phyloP scores from a whole-genome alignment of 2,888 invertebrate genomes.

The Spisula subtruncata region DNA sequence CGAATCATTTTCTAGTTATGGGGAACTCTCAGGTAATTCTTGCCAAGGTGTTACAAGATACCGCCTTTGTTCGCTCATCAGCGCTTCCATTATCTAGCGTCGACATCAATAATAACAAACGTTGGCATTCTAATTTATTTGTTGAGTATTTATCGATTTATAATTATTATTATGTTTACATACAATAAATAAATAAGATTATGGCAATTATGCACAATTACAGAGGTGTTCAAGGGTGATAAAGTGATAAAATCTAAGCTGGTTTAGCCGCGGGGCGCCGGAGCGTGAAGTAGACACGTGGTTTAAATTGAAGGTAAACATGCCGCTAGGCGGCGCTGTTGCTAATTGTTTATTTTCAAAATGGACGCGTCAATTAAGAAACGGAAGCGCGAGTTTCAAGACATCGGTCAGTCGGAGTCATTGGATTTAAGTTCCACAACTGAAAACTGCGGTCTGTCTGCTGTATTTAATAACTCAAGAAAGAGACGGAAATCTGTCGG shows the following conservation, averaged over 20 bases:
- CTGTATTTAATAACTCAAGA: constrained; percentile 54
- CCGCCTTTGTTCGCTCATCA: constrained; percentile 2
- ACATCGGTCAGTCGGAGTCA: constrained; percentile 49
- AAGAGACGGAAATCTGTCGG: constrained; percentile 68
- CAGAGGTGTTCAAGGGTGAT: neutral
- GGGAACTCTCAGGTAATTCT: neutral
- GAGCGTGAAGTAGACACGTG: neutral
- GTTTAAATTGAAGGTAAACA: neutral
- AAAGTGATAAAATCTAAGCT: neutral
- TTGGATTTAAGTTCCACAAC: constrained; percentile 69
- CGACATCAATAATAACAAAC: neutral
- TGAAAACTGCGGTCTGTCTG: constrained; percentile 68
- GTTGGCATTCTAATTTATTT: constrained; percentile 15
- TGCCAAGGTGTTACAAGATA: neutral
- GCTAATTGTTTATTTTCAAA: constrained; percentile 57
- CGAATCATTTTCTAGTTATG: too few species aligned
- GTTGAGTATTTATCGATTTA: neutral
- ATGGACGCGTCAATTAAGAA: constrained; percentile 75
- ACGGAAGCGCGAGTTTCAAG: constrained; percentile 81
- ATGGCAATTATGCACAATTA: neutral
- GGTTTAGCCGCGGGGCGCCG: neutral
- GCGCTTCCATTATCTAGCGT: neutral
- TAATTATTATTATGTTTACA: neutral
- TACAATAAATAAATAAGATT: constrained; percentile 20
- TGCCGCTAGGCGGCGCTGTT: constrained; percentile 38